These are phyloP conservation scores for Actenoides lindsayi DNA, from an alignment of 2,113 vertebrate species.

Conservation along the genomic window DNA sequence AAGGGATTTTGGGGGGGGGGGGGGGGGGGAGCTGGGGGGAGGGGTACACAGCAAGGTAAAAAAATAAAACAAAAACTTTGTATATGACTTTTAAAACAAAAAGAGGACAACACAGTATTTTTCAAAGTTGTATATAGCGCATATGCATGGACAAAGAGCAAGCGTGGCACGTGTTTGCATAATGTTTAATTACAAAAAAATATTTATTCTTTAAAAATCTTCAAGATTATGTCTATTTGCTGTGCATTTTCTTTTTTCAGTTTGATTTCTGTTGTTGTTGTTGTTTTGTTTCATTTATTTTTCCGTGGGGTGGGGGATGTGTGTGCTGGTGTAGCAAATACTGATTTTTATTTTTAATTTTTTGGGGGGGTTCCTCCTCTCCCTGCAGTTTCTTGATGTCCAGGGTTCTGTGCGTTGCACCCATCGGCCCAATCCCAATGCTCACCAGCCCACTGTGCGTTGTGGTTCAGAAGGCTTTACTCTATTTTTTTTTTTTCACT, in stretches of 20 bases:
- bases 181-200: constrained; percentile 96
- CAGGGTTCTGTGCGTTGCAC: not conserved
- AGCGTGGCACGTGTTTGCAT: constrained; percentile 99
- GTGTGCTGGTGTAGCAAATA: constrained; percentile 61
- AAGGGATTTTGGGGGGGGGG: constrained; percentile 66
- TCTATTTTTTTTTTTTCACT: not conserved
- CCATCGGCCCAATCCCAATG: constrained; percentile 26
- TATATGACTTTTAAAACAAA: constrained; percentile 89
- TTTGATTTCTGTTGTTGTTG: constrained; percentile 11
- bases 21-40: not conserved
- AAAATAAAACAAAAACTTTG: constrained; percentile 73
- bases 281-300: constrained; percentile 4
- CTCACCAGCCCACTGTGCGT: not conserved
- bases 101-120: constrained; percentile 93
- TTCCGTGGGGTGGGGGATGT: constrained; percentile 66
- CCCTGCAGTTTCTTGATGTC: constrained; percentile 22
- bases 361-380: constrained; percentile 12
- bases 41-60: constrained; percentile 59
- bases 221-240: constrained; percentile 91
- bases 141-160: constrained; percentile 98
- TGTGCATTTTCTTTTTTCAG: constrained; percentile 84
- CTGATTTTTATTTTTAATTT: not conserved
- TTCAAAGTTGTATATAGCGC: constrained; percentile 99
- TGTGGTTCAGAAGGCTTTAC: not conserved
- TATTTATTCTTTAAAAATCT: constrained; percentile 99